Evolutionary conservation across 2,113 vertebrate species (phyloP).

Genomic region (Perognathus longimembris): DNA sequence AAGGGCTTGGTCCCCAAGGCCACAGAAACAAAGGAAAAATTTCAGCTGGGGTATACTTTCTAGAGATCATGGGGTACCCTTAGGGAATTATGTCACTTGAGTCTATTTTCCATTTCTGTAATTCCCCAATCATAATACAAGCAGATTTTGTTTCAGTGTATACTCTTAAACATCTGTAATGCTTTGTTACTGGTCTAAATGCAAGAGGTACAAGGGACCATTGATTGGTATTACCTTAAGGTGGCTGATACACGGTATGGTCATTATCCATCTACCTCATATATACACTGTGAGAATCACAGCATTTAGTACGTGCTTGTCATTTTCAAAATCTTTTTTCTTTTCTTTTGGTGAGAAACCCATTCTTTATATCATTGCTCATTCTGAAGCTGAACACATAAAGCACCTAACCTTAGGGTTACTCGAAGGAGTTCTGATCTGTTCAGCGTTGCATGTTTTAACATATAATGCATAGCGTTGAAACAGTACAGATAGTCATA

Average conservation of each 20-base stretch:
- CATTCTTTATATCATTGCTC: neutral
- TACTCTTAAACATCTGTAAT: no score
- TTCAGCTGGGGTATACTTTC: fast-evolving
- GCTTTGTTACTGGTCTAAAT: no score
- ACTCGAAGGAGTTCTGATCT: neutral
- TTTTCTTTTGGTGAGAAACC: neutral
- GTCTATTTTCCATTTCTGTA: neutral
- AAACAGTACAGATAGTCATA: neutral
- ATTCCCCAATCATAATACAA: neutral
- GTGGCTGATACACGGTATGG: neutral
- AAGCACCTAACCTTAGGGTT: neutral
- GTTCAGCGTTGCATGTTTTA: neutral
- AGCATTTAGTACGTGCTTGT: neutral
- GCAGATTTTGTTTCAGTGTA: no score
- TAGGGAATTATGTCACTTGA: fast-evolving
- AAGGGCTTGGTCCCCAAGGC: neutral
- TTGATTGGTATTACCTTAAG: neutral
- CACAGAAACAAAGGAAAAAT: neutral
- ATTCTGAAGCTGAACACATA: neutral
- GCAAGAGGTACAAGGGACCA: neutral
- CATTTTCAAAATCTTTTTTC: neutral
- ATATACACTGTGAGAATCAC: neutral
- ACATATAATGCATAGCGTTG: neutral
- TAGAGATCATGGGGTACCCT: neutral
- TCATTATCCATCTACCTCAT: neutral